Conservation (phyloP, 2,888 invertebrate species). For the Heliconius aoede region DNA sequence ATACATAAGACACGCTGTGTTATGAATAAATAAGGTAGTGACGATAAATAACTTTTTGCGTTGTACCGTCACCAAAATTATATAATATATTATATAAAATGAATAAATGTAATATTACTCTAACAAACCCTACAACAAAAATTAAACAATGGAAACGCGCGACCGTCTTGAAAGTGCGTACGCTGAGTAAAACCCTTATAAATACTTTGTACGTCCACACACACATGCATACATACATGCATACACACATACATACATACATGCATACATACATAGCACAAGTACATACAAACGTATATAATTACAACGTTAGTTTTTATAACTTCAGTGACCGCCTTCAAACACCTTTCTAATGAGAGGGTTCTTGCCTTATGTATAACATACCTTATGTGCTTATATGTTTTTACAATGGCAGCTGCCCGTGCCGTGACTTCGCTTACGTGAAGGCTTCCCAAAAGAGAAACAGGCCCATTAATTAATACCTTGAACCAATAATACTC, state of each 20-base stretch:
- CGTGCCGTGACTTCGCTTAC: not conserved
- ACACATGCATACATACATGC: not conserved
- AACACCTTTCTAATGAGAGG: slow-evolving; percentile 33
- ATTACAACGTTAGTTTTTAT: slow-evolving; percentile 40
- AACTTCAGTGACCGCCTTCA: slow-evolving; percentile 40
- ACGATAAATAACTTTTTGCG: no score
- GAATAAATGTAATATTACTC: no score
- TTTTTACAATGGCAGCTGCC: not conserved
- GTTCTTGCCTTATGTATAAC: slow-evolving; percentile 2
- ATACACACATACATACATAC: not conserved
- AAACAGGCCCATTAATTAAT: no score
- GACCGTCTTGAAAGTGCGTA: slow-evolving; percentile 56
- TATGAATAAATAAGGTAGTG: no score
- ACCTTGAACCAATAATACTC: no score
- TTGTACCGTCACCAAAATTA: no score
- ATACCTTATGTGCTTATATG: not conserved
- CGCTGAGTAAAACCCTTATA: slow-evolving; percentile 50
- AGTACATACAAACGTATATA: slow-evolving; percentile 30
- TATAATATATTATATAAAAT: no score
- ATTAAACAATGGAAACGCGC: slow-evolving; percentile 49
- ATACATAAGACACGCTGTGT: no score
- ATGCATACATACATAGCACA: slow-evolving; percentile 11
- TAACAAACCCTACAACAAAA: slow-evolving; percentile 3
- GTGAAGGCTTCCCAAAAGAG: no score
- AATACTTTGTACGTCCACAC: slow-evolving; percentile 31